Conservation (phyloP, 1,140 invertebrate species). For the Platorchestia sp. region DNA sequence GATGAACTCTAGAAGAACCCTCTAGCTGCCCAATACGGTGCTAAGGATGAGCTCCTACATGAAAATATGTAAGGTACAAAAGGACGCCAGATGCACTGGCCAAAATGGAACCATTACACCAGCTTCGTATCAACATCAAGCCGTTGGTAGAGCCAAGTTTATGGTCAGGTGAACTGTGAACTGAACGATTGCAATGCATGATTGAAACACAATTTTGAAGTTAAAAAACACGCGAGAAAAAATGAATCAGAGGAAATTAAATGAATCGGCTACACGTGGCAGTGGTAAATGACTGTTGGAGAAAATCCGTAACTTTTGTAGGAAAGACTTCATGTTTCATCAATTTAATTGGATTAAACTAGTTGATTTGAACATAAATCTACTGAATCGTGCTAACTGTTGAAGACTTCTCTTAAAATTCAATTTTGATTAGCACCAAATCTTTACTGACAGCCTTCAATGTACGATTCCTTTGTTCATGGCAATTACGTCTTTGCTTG, state of each 20-base stretch:
- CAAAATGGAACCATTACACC: not conserved
- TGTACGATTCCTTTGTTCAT: not conserved
- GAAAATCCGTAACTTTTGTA: not conserved
- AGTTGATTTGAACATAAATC: not conserved
- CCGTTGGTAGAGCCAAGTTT: not conserved
- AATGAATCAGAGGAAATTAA: not conserved
- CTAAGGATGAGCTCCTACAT: conserved; percentile 15
- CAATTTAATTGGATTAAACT: not conserved
- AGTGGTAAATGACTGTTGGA: not conserved
- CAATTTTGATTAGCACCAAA: not conserved
- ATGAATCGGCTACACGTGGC: not conserved
- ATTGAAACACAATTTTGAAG: not conserved
- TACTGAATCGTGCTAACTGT: not conserved
- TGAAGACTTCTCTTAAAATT: not conserved
- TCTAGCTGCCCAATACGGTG: not conserved
- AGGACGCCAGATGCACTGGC: not conserved
- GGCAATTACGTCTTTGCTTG: not conserved
- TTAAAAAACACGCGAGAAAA: not conserved
- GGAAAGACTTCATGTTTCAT: not conserved
- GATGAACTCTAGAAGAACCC: conserved; percentile 30
- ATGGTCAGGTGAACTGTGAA: not conserved
- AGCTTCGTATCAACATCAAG: not conserved
- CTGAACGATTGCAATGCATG: not conserved
- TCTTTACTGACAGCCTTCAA: not conserved
- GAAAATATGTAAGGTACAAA: conserved; percentile 19